These are phyloP conservation scores for Tetragonula clypearis DNA, from an alignment of 1,140 invertebrate genomes.

Conservation along the genomic window DNA sequence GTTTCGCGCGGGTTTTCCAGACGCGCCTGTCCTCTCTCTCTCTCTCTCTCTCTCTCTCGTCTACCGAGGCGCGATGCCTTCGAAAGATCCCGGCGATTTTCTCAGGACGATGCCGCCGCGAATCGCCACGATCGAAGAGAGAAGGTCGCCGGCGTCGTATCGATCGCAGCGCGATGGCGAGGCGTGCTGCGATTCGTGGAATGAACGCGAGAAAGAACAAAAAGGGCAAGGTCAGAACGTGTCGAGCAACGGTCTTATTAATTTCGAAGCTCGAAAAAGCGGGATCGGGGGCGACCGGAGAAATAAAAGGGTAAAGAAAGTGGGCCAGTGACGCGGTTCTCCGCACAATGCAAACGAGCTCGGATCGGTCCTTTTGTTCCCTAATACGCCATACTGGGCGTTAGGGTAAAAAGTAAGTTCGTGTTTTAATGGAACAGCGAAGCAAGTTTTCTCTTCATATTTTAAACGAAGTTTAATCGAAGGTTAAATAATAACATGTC, in stretches of 20 bases:
- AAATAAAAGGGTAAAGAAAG: neutral
- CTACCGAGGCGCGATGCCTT: neutral
- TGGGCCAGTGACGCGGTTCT: slow-evolving; percentile 11
- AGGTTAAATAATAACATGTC: too few species aligned
- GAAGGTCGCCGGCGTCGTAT: neutral
- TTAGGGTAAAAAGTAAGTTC: too few species aligned
- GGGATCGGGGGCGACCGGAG: neutral
- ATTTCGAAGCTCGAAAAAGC: neutral
- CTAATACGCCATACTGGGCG: too few species aligned
- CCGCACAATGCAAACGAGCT: slow-evolving; percentile 19
- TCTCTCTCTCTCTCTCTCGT: neutral
- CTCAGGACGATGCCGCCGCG: neutral
- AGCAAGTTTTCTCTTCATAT: too few species aligned
- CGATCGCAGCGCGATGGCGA: neutral
- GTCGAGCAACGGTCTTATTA: slow-evolving; percentile 23
- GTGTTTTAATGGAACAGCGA: too few species aligned
- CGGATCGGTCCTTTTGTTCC: slow-evolving; percentile 31
- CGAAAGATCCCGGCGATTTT: neutral
- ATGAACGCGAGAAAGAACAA: neutral
- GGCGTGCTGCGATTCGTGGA: neutral
- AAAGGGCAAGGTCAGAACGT: slow-evolving; percentile 23
- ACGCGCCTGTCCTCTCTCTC: neutral
- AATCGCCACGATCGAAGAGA: neutral
- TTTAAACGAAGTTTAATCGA: too few species aligned
- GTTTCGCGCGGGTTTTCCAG: slow-evolving; percentile 30